Percentiles rank a stretch among this genome's conserved stretches.
These are phyloP conservation scores for Callyntrura guangdongensis DNA, from an alignment of 2,888 invertebrate species.

Conservation along the genomic window DNA sequence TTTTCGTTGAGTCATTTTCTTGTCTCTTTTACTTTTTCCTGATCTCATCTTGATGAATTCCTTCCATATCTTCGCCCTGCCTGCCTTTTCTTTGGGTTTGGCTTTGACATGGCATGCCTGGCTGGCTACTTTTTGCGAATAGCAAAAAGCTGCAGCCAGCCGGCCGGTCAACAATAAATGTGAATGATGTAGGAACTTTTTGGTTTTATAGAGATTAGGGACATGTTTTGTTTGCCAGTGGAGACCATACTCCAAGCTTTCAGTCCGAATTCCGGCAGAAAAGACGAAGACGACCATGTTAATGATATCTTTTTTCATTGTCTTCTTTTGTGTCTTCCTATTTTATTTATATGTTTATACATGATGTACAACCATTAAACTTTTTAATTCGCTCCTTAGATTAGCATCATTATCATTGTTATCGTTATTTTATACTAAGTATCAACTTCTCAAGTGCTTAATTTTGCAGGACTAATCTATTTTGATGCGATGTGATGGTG, in stretches of 20 bases:
- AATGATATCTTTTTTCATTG: neutral
- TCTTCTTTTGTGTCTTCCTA: neutral
- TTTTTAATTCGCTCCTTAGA: constrained; percentile 35
- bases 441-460: constrained; percentile 20
- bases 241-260: neutral
- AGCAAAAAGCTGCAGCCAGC: constrained; percentile 13
- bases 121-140: constrained; percentile 12
- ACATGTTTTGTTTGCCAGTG: neutral
- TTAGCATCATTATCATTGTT: constrained; percentile 32
- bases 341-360: neutral
- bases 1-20: constrained; percentile 42
- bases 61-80: constrained; percentile 1
- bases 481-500: neutral
- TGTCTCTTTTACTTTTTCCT: constrained; percentile 28
- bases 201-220: neutral
- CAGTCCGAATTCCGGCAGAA: constrained; percentile 6
- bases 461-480: constrained; percentile 23
- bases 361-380: constrained; percentile 44
- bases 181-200: constrained; percentile 8
- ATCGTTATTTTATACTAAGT: constrained; percentile 39
- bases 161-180: constrained; percentile 3
- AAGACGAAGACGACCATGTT: neutral
- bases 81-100: constrained; percentile 2
- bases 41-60: constrained; percentile 45
- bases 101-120: neutral